Percentiles rank a stretch among this genome's conserved stretches.
Evolutionary conservation across 2,113 vertebrate genomes (phyloP).

Genomic region (Calyptomena viridis): DNA sequence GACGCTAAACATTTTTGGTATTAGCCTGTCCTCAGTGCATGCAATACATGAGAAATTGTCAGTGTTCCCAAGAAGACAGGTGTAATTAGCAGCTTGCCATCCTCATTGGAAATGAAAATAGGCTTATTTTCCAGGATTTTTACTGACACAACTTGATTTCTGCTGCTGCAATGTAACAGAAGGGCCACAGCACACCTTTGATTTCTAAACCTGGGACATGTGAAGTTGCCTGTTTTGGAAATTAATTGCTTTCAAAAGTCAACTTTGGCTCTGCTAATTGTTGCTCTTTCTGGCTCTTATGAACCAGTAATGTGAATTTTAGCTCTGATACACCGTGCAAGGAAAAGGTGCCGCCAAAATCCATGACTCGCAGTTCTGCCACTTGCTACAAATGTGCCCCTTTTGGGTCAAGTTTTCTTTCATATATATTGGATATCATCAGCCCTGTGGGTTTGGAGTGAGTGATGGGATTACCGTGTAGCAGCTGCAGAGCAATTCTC

Average conservation of each 20-base stretch:
- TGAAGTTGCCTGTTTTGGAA: background rate
- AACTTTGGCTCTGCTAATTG: background rate
- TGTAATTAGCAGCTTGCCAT: constrained; percentile 26
- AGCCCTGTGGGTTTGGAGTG: background rate
- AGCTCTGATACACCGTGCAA: background rate
- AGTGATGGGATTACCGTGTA: background rate
- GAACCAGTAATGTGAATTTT: background rate
- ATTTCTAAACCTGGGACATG: background rate
- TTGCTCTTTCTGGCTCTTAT: background rate
- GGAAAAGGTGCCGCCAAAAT: background rate
- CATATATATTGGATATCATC: background rate
- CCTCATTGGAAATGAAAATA: background rate
- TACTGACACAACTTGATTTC: background rate
- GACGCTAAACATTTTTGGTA: background rate
- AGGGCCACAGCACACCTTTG: background rate
- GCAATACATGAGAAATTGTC: background rate
- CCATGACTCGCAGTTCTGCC: fast-evolving
- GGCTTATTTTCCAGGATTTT: background rate
- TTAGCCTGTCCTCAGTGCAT: background rate
- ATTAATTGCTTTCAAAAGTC: background rate
- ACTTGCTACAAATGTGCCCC: background rate
- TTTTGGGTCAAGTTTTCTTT: background rate
- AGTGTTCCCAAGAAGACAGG: background rate
- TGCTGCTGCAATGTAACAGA: background rate
- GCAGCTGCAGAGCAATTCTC: background rate